Percentiles rank a stretch among this genome's conserved stretches.
Conservation (phyloP, 2,888 invertebrate species). For the Mimas tiliae region DNA sequence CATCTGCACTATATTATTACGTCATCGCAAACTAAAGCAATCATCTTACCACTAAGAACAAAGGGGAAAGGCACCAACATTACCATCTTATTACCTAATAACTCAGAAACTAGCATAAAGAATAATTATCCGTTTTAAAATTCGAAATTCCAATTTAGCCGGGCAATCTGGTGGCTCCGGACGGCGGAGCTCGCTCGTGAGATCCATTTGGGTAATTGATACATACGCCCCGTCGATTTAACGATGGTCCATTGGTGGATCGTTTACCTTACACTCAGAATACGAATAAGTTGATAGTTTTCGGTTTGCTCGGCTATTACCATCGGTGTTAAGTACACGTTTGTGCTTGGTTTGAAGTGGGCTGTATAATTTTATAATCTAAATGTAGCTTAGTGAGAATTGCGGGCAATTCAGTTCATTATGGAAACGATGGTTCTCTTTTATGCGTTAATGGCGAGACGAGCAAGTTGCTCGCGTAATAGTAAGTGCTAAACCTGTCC, state of each 20-base stretch:
- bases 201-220: constrained; percentile 71
- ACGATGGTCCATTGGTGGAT: constrained; percentile 40
- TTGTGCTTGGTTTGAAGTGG: not conserved
- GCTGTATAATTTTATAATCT: not conserved
- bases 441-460: too few relatives aligned
- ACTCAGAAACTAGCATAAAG: constrained; percentile 29
- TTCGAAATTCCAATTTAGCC: constrained; percentile 39
- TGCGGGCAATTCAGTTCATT: not conserved
- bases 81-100: constrained; percentile 4
- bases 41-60: not conserved
- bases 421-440: not conserved
- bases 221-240: constrained; percentile 63
- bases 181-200: constrained; percentile 45
- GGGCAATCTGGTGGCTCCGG: constrained; percentile 35
- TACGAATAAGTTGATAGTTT: constrained; percentile 38
- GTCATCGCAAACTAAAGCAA: too few relatives aligned
- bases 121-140: constrained; percentile 41
- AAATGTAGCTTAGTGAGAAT: not conserved
- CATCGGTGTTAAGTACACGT: not conserved
- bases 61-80: not conserved
- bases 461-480: too few relatives aligned
- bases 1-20: too few relatives aligned
- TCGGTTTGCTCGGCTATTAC: constrained; percentile 27
- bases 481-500: too few relatives aligned
- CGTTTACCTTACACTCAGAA: constrained; percentile 25